Percentiles rank a stretch among this genome's conserved stretches.
Evolutionary conservation across 2,888 invertebrate species (phyloP).

Genomic region (Mactromeris polynyma): DNA sequence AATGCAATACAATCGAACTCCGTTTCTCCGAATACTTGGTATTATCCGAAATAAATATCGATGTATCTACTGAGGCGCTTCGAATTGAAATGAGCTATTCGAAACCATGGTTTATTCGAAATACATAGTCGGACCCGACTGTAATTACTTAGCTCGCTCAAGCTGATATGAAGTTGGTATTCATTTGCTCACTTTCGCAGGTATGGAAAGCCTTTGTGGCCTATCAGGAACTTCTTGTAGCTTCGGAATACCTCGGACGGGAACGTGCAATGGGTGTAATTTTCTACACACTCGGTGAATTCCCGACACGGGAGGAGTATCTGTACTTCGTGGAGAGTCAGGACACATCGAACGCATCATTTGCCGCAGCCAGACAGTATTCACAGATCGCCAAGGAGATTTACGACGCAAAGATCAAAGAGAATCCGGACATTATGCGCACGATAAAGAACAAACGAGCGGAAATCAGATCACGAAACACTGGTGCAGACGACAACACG

Average conservation of each 20-base stretch:
- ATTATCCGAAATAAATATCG: too few relatives aligned
- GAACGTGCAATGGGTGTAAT: slow-evolving; percentile 82
- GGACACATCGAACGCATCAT: slow-evolving; percentile 76
- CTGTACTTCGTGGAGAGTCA: slow-evolving; percentile 81
- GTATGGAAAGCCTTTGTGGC: slow-evolving; percentile 83
- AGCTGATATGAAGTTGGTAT: too few relatives aligned
- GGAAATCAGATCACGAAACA: slow-evolving; percentile 75
- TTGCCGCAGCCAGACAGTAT: slow-evolving; percentile 78
- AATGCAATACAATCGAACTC: too few relatives aligned
- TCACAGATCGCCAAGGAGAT: slow-evolving; percentile 75
- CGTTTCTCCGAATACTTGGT: too few relatives aligned
- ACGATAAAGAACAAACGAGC: slow-evolving; percentile 68
- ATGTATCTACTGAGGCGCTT: too few relatives aligned
- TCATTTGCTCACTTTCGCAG: slow-evolving; percentile 14
- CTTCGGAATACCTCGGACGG: slow-evolving; percentile 82
- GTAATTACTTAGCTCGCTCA: too few relatives aligned
- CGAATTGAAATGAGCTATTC: too few relatives aligned
- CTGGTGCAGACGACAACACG: slow-evolving; percentile 68
- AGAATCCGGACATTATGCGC: slow-evolving; percentile 64
- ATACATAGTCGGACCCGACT: too few relatives aligned
- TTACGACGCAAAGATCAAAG: slow-evolving; percentile 70
- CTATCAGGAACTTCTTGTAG: slow-evolving; percentile 81
- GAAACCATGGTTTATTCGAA: too few relatives aligned
- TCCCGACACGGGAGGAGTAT: slow-evolving; percentile 79
- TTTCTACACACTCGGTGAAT: slow-evolving; percentile 81